These are phyloP conservation scores for Stylophora pistillata DNA, from an alignment of 64 coral and sea anemone genomes.

Conservation along the genomic window DNA sequence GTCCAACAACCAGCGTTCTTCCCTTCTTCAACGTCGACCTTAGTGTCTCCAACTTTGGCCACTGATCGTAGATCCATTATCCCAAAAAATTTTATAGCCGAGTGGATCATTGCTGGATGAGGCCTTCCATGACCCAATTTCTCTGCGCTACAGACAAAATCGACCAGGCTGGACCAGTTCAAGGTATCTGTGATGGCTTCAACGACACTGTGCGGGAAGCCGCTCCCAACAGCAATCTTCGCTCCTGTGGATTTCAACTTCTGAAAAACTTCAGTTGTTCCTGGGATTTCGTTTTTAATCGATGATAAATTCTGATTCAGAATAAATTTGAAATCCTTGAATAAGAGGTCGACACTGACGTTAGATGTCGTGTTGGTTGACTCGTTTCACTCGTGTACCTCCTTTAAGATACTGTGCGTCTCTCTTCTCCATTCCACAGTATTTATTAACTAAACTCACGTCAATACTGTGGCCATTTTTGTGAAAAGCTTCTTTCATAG, in stretches of 20 bases:
- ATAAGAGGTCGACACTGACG: too few relatives aligned
- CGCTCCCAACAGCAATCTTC: constrained; percentile 87
- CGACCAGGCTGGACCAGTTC: constrained; percentile 67
- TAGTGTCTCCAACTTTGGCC: constrained; percentile 89
- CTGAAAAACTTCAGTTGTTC: constrained; percentile 73
- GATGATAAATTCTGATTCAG: too few relatives aligned
- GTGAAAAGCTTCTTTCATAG: constrained; percentile 81
- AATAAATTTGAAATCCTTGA: too few relatives aligned
- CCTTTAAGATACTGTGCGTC: constrained; percentile 65
- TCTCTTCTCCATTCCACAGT: constrained; percentile 93
- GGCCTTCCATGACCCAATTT: constrained; percentile 86
- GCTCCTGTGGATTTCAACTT: constrained; percentile 68
- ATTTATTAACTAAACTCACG: constrained; percentile 76
- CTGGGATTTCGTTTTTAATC: constrained; percentile 95
- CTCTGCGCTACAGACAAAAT: constrained; percentile 88
- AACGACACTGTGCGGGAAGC: constrained; percentile 91
- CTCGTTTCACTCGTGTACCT: constrained; percentile 11
- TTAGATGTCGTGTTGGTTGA: not conserved
- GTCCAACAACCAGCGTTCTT: constrained; percentile 96
- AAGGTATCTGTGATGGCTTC: constrained; percentile 71
- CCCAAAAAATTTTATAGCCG: constrained; percentile 76
- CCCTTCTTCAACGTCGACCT: constrained; percentile 85
- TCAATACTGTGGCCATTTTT: constrained; percentile 71
- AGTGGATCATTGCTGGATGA: constrained; percentile 91
- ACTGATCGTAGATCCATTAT: constrained; percentile 60